A percentile compares a stretch with the other conserved stretches of the same genome.
phyloP scores from a whole-genome alignment of 1,140 invertebrate species.

The Akabosia matsudoensis region DNA sequence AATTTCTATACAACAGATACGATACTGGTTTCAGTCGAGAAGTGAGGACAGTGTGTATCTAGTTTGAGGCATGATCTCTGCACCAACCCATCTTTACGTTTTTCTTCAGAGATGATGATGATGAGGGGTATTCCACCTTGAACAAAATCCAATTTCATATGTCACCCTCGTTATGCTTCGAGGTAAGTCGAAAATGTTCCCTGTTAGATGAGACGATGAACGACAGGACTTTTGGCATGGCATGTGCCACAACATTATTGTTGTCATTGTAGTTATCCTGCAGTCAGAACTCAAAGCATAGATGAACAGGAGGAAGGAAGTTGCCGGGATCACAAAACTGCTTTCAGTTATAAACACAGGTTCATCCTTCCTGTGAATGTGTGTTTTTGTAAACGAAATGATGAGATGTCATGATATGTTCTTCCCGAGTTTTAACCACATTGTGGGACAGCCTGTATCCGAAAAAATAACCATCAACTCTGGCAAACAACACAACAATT shows the following conservation, averaged over 20 bases:
- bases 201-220: slow-evolving; percentile 7
- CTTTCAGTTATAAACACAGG: not conserved
- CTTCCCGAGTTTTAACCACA: too few species aligned
- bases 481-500: too few species aligned
- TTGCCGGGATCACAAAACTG: not conserved
- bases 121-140: slow-evolving; percentile 19
- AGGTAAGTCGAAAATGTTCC: slow-evolving; percentile 13
- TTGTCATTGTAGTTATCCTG: slow-evolving; percentile 13
- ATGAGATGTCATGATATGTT: too few species aligned
- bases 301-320: not conserved
- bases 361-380: not conserved
- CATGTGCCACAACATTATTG: not conserved
- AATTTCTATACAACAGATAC: too few species aligned
- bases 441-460: too few species aligned
- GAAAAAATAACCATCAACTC: too few species aligned
- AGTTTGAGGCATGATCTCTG: too few species aligned
- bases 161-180: slow-evolving; percentile 17
- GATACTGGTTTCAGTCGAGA: too few species aligned
- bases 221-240: slow-evolving; percentile 17
- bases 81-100: too few species aligned
- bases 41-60: too few species aligned
- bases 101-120: not conserved
- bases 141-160: slow-evolving; percentile 24
- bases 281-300: not conserved
- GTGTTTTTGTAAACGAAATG: not conserved